Base-by-base conservation (phyloP, 2,797 vertebrate genomes). In the Megalops cyprinoides region DNA sequence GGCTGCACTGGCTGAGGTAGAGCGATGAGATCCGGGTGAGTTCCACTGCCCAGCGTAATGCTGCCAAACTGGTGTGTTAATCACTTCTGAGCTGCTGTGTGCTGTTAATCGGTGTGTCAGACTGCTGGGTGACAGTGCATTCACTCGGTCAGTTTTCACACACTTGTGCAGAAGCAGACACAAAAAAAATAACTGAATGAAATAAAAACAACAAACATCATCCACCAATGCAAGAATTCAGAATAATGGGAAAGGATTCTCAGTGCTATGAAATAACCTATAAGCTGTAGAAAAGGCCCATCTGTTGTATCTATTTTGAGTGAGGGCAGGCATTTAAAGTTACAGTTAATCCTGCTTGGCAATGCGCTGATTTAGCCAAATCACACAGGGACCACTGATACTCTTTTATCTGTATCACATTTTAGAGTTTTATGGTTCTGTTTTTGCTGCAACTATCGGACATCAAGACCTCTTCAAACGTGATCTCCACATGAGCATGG, bases 281-380 rank as follows among this genome's bases (percentile, higher is more conserved):
- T 86, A 83, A 85, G 81, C 78, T 81, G 62, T 42, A 79, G 81
- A 82, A 28, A 81, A 82, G 28, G 46, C 48, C 85, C 84, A 83
- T 90, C 88, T 86, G 85, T 73, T 83, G 67, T 80, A 74, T 65
- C 69, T 62, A 51, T 84, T 79, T 71, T 5, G n/a, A 37, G 75
- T 48, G 37, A 74, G 20, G 83, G 39, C 76, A 79, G 39, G 49
- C 74, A 78, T 77, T 80, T 81, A 80, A 74, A 69, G 75, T 79
- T 82, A 83, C 75, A 82, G 85, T 86, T 86, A 88, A 42, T 82
- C 82, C 85, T 76, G 79, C 84, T 84, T 83, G 81, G 56, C 53
- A 65, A 25, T 39, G 46, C 15, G 67, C 81, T 77, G 81, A 77
- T 83, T 81, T 65, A 82, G 77, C 53, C 23, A 74, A 80, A 74